phyloP scores from a whole-genome alignment of 2,113 vertebrate genomes.

The Strigops habroptila region DNA sequence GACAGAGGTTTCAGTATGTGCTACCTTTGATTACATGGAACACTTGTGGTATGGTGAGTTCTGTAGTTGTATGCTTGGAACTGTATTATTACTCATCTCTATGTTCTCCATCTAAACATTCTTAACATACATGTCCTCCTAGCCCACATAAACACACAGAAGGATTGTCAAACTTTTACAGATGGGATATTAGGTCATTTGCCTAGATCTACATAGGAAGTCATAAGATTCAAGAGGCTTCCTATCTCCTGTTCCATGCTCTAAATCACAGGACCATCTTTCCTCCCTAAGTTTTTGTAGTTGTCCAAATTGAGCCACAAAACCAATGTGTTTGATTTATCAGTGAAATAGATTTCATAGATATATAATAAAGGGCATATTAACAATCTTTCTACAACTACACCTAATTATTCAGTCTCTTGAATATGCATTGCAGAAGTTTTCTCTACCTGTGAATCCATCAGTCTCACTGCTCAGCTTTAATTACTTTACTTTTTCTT shows the following conservation, averaged over 20 bases:
- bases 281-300: not conserved
- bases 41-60: not conserved
- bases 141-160: not conserved
- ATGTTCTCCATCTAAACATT: not conserved
- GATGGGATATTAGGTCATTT: not conserved
- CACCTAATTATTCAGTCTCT: not conserved
- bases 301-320: not conserved
- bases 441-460: not conserved
- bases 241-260: not conserved
- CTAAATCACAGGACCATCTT: not conserved
- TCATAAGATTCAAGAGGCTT: not conserved
- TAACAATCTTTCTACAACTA: not conserved
- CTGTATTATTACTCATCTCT: not conserved
- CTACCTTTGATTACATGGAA: not conserved
- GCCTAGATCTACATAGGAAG: not conserved
- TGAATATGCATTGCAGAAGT: not conserved
- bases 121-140: not conserved
- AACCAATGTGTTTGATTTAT: not conserved
- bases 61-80: not conserved
- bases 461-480: not conserved
- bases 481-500: conserved; percentile 13
- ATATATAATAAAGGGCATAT: not conserved
- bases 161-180: not conserved
- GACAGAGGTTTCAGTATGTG: not conserved
- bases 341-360: not conserved